A percentile compares a stretch with the other conserved stretches of the same genome.
Conservation (phyloP, 1,140 invertebrate species). For the Steinernema khuongi region DNA sequence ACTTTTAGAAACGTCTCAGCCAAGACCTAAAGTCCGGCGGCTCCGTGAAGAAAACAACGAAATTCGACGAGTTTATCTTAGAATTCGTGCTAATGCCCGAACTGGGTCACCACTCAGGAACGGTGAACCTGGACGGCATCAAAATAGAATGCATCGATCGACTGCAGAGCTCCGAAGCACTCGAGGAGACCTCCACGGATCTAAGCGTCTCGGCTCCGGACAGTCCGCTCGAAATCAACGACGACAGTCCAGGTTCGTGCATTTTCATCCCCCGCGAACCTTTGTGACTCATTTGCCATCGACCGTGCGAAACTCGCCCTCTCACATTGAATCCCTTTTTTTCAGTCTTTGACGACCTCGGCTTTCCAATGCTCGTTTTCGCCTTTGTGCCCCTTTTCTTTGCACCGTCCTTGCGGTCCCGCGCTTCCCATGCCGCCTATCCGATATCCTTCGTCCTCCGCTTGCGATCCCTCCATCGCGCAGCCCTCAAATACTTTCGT, state of each 20-base stretch:
- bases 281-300: not conserved
- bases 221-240: not conserved
- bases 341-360: not conserved
- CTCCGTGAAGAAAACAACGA: not conserved
- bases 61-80: not conserved
- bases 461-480: too few relatives aligned
- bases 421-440: too few relatives aligned
- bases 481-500: too few relatives aligned
- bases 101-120: not conserved
- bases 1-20: not conserved
- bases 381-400: not conserved
- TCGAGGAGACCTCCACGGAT: not conserved
- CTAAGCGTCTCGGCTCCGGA: not conserved
- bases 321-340: not conserved
- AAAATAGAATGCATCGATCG: not conserved
- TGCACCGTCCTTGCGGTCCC: too few relatives aligned
- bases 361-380: not conserved
- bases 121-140: not conserved
- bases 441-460: too few relatives aligned
- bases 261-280: not conserved
- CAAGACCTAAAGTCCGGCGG: not conserved
- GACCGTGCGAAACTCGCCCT: not conserved
- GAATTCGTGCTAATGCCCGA: slow-evolving; percentile 9
- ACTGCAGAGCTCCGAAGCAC: not conserved
- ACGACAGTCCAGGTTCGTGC: not conserved